phyloP scores from a whole-genome alignment of 1,140 invertebrate genomes.

The Chionoecetes opilio region DNA sequence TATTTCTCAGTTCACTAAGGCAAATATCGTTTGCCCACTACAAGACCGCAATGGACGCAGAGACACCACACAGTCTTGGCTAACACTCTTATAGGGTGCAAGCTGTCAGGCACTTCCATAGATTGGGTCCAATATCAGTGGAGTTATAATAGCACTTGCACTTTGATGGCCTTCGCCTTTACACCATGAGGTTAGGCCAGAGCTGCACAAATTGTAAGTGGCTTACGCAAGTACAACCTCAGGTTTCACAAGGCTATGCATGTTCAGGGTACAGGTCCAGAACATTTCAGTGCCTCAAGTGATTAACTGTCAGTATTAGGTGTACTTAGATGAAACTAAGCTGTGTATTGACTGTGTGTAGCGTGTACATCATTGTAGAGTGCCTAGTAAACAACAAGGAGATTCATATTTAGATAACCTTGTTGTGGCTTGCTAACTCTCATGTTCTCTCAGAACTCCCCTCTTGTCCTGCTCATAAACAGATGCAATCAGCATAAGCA shows the following conservation, averaged over 20 bases:
- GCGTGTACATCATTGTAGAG: neutral
- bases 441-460: too few species aligned
- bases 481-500: too few species aligned
- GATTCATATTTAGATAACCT: neutral
- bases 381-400: neutral
- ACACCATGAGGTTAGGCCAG: neutral
- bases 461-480: too few species aligned
- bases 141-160: constrained; percentile 25
- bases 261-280: neutral
- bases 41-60: constrained; percentile 53
- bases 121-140: constrained; percentile 40
- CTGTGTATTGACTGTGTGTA: neutral
- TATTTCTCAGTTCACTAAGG: constrained; percentile 32
- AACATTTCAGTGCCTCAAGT: constrained; percentile 36
- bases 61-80: neutral
- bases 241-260: constrained; percentile 20
- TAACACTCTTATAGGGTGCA: neutral
- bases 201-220: constrained; percentile 4
- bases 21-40: constrained; percentile 32
- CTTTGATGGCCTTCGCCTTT: neutral
- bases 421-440: neutral
- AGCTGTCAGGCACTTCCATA: constrained; percentile 43
- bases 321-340: too few species aligned
- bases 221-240: neutral
- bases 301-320: neutral